Evolutionary conservation across 2,797 vertebrate species (phyloP).

Genomic region (Rhinogobio ventralis): DNA sequence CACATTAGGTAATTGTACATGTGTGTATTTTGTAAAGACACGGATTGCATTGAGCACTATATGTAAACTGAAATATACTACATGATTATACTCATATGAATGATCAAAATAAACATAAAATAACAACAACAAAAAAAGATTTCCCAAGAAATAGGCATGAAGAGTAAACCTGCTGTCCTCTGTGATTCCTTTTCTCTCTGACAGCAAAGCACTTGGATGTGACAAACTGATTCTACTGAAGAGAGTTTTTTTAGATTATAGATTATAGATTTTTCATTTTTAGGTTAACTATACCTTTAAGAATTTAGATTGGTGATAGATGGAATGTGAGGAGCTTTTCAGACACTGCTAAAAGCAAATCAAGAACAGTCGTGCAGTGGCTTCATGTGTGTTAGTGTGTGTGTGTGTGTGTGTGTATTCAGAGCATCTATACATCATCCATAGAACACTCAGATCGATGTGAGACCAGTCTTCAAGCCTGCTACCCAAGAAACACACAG

Average conservation of each 20-base stretch:
- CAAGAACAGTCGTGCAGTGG: background rate
- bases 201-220: background rate
- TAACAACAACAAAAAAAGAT: background rate
- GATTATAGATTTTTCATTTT: background rate
- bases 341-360: background rate
- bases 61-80: too few species aligned
- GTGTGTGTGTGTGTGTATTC: background rate
- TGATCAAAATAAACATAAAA: too few species aligned
- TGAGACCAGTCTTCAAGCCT: conserved; percentile 6
- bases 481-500: conserved; percentile 5
- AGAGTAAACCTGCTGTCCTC: background rate
- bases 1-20: too few species aligned
- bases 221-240: background rate
- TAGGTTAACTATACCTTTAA: background rate
- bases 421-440: conserved; percentile 29
- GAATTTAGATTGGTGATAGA: background rate
- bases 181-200: background rate
- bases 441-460: conserved; percentile 14
- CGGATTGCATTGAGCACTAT: too few species aligned
- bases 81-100: too few species aligned
- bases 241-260: too few species aligned
- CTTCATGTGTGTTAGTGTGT: background rate
- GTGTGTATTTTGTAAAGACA: too few species aligned
- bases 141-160: background rate
- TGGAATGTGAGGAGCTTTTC: conserved; percentile 11